phyloP scores from a whole-genome alignment of 2,113 vertebrate genomes.

The Microtus pennsylvanicus region DNA sequence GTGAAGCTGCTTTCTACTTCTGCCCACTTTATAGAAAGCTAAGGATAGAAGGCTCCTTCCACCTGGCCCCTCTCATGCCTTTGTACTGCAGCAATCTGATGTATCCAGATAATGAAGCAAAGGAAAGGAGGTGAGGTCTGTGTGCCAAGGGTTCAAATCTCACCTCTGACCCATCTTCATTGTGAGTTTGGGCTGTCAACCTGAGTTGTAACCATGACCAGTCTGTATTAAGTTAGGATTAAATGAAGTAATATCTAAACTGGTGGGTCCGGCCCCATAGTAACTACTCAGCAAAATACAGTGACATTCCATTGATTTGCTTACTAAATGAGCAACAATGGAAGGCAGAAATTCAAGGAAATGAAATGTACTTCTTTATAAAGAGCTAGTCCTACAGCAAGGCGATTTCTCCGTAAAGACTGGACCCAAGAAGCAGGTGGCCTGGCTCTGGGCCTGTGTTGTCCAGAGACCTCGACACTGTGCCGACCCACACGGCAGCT shows the following conservation, averaged over 20 bases:
- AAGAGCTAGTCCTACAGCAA: background rate
- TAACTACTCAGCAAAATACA: background rate
- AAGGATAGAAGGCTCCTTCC: background rate
- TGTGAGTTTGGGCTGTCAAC: background rate
- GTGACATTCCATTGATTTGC: background rate
- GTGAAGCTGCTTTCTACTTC: background rate
- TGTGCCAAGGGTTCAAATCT: background rate
- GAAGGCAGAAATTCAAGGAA: constrained; percentile 15
- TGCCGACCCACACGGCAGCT: background rate
- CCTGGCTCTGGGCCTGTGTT: background rate
- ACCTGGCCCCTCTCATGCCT: background rate
- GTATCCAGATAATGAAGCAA: background rate
- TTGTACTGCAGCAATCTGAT: background rate
- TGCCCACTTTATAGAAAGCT: background rate
- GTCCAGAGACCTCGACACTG: background rate
- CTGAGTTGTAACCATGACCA: background rate
- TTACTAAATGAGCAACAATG: background rate
- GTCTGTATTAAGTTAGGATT: background rate
- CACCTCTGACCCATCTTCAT: background rate
- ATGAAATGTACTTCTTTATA: constrained; percentile 32
- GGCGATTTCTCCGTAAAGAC: background rate
- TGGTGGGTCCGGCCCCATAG: background rate
- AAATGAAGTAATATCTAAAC: background rate
- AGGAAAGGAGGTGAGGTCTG: background rate
- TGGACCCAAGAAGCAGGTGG: background rate